Conservation (phyloP, 2,888 invertebrate species). For the Drosophila pegasa region DNA sequence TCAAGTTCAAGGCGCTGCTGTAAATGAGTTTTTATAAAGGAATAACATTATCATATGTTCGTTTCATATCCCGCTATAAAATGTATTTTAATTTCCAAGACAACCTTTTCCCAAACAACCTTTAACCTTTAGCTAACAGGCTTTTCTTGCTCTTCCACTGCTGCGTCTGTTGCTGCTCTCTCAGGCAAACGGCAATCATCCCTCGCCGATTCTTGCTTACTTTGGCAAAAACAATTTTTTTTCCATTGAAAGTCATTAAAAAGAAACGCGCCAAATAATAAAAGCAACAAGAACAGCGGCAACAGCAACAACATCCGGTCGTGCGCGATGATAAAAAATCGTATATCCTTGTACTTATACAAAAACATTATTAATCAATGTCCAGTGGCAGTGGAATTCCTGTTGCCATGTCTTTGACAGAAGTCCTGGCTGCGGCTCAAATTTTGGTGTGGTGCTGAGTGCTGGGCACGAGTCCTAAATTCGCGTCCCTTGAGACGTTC, state of each 20-base stretch:
- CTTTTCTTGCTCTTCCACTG: not conserved
- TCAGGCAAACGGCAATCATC: slow-evolving; percentile 15
- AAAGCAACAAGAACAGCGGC: slow-evolving; percentile 15
- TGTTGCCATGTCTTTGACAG: slow-evolving; percentile 70
- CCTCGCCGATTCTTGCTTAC: slow-evolving; percentile 29
- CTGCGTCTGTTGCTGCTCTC: no score
- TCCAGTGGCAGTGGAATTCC: slow-evolving; percentile 57
- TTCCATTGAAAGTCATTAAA: slow-evolving; percentile 59
- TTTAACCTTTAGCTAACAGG: slow-evolving; percentile 13
- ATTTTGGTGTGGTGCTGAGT: slow-evolving; percentile 21
- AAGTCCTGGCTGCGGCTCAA: slow-evolving; percentile 41
- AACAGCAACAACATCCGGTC: slow-evolving; percentile 42
- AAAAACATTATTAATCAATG: slow-evolving; percentile 82
- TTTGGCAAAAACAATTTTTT: slow-evolving; percentile 40
- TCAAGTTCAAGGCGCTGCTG: no score
- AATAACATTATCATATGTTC: no score
- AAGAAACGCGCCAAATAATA: slow-evolving; percentile 54
- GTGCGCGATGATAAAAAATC: slow-evolving; percentile 65
- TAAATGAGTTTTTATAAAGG: no score
- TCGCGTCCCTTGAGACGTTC: slow-evolving; percentile 59
- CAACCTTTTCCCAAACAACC: not conserved
- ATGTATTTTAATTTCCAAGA: not conserved
- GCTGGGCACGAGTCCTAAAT: slow-evolving; percentile 41
- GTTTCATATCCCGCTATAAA: not conserved
- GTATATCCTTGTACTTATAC: slow-evolving; percentile 48